Base-by-base conservation (phyloP, 2,113 vertebrate genomes). In the Eretmodus cyanostictus region DNA sequence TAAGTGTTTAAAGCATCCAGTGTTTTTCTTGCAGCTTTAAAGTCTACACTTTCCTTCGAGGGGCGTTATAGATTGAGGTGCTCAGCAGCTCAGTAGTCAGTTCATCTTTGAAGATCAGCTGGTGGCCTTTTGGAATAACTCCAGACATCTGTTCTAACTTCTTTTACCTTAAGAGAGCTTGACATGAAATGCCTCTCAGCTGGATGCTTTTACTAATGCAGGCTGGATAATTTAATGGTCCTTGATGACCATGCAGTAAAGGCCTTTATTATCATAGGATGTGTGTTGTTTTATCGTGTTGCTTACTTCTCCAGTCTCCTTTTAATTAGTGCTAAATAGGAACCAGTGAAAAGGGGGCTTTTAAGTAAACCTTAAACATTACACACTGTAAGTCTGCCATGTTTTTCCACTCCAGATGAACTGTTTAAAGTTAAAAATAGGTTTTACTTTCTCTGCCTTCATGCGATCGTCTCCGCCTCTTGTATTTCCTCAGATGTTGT, bases 151-250 rank as follows among this genome's bases (percentile, higher is more conserved):
- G 87, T 59, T 80, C 12, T 9, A 63, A 55, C 68, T 78, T 29
- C 55, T 59, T 86, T 55, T 49, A 83, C 83, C 38, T 83, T 86
- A 24, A 63, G 6, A 29, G 54, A 38, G 71, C 29, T 78, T 31
- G 31, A 82, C 66, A 82, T 92, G 57, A 93, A 88, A 91, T 47
- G n/a, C 6, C 34, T 84, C 73, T 27, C 80, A 68, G 81, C 53
- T 68, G 24, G 63, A 66, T 40, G 5, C 45, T 54, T 79, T 61
- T 17, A 38, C 82, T 53, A 54, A 86, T 82, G 38, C 31, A n/a
- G 29, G 53, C 80, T 83, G 84, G 84, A 45, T 45, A 47, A 63
- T 68, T 80, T 84, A 82, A 87, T 22, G 57, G 54, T 9, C 73
- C 42, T 24, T 66, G 19, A 31, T 57, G 13, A 61, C 36, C 55